Conservation (phyloP, 2,113 vertebrate species). For the Aegotheles bennettii region DNA sequence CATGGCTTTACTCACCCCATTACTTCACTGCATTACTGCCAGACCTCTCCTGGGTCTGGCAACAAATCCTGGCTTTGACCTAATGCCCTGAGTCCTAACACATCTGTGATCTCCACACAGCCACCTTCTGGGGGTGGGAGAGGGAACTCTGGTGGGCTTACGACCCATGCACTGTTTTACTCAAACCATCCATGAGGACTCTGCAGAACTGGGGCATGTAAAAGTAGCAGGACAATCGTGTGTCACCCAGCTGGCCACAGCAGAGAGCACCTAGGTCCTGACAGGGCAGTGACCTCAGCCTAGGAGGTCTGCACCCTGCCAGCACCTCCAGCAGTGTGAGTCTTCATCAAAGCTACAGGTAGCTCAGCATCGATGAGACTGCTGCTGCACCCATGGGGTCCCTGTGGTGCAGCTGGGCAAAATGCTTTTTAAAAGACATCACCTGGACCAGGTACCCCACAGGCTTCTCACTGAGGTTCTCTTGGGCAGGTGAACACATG, state of each 20-base stretch:
- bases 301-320: neutral
- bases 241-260: neutral
- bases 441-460: neutral
- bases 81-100: neutral
- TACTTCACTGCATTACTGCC: neutral
- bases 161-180: neutral
- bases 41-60: neutral
- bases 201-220: neutral
- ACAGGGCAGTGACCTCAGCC: neutral
- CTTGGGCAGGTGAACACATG: neutral
- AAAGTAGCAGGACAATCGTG: neutral
- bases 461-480: neutral
- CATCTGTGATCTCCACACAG: neutral
- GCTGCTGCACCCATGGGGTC: neutral
- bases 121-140: neutral
- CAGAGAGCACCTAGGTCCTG: neutral
- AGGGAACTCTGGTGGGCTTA: neutral
- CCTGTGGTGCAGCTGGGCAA: neutral
- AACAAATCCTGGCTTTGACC: neutral
- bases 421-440: neutral
- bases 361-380: neutral
- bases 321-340: neutral
- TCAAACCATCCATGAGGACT: neutral
- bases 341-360: neutral
- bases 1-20: neutral